phyloP scores from a whole-genome alignment of 1,140 invertebrate genomes.

The Drosophila albomicans region DNA sequence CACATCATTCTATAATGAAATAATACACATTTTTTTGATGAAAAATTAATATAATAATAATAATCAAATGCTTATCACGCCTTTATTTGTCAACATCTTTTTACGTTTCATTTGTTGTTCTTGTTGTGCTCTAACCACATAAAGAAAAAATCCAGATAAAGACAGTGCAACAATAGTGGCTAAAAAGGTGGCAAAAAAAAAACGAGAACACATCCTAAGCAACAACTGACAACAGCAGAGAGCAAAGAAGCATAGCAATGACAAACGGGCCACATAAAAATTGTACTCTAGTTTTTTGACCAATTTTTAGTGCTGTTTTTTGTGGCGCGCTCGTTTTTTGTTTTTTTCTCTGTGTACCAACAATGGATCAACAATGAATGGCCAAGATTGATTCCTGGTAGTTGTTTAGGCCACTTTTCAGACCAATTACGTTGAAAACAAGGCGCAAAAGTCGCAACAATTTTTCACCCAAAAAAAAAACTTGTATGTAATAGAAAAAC shows the following conservation, averaged over 20 bases:
- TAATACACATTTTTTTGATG: too few relatives aligned
- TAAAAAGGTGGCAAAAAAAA: slow-evolving; percentile 42
- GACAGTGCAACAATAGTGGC: slow-evolving; percentile 49
- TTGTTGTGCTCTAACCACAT: slow-evolving; percentile 55
- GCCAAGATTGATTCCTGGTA: slow-evolving; percentile 42
- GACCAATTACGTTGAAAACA: slow-evolving; percentile 65
- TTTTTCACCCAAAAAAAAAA: slow-evolving; percentile 38
- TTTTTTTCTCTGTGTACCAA: slow-evolving; percentile 3
- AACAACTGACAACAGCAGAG: neutral
- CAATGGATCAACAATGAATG: slow-evolving; percentile 37
- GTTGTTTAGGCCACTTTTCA: slow-evolving; percentile 27
- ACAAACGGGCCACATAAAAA: slow-evolving; percentile 56
- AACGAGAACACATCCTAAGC: slow-evolving; percentile 18
- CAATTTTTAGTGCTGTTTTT: slow-evolving; percentile 85
- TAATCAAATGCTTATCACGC: neutral
- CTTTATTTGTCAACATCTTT: neutral
- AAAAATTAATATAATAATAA: too few relatives aligned
- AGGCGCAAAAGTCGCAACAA: slow-evolving; percentile 42
- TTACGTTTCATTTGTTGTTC: slow-evolving; percentile 7
- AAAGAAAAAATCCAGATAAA: slow-evolving; percentile 36
- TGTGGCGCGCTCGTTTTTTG: slow-evolving; percentile 59
- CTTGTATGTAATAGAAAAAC: neutral
- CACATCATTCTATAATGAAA: too few relatives aligned
- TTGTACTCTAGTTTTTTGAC: slow-evolving; percentile 82
- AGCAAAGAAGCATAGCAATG: slow-evolving; percentile 5